Evolutionary conservation across 2,113 vertebrate species (phyloP).

Genomic region (Elanus axillaris): DNA sequence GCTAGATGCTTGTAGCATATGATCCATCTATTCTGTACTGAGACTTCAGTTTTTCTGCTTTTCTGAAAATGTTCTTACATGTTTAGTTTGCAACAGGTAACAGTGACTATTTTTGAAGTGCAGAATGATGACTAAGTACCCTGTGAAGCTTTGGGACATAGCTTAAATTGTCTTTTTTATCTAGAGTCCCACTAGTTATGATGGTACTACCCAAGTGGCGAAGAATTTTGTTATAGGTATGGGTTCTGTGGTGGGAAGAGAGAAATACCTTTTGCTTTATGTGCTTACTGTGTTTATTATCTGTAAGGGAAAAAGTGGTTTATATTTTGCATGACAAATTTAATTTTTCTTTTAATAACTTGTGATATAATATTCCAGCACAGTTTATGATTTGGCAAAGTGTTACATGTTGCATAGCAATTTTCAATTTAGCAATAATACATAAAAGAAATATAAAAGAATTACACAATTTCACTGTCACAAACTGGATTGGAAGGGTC

Average conservation of each 20-base stretch:
- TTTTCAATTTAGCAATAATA: not conserved
- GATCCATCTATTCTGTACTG: not conserved
- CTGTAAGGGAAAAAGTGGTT: not conserved
- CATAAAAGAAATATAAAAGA: not conserved
- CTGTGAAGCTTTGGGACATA: not conserved
- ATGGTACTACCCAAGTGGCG: not conserved
- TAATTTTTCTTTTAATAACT: not conserved
- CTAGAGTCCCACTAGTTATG: not conserved
- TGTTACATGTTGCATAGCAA: not conserved
- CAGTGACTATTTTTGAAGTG: not conserved
- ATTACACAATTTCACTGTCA: not conserved
- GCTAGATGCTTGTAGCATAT: not conserved
- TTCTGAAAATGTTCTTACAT: not conserved
- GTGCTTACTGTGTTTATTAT: not conserved
- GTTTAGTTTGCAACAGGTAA: not conserved
- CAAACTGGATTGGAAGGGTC: not conserved
- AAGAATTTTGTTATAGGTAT: not conserved
- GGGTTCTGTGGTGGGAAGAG: not conserved
- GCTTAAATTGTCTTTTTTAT: not conserved
- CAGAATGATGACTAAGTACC: not conserved
- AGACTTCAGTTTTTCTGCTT: not conserved
- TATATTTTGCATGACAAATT: not conserved
- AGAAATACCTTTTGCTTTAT: not conserved
- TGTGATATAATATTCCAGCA: not conserved
- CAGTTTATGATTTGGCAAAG: not conserved